Conservation (phyloP, 1,140 invertebrate genomes). For the Drosophila ercepeae region DNA sequence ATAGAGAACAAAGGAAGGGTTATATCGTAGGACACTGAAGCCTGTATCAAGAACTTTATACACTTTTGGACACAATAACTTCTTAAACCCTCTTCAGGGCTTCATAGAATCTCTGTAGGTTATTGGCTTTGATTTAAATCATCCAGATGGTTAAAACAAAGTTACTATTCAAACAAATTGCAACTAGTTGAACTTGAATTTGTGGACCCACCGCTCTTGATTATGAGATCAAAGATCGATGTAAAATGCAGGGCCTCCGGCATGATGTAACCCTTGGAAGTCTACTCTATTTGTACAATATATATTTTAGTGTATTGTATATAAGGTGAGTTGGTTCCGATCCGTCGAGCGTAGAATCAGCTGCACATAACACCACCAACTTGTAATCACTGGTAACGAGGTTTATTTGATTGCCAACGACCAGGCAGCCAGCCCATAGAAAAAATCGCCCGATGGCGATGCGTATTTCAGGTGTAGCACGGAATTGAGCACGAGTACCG, state of each 20-base stretch:
- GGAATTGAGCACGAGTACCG: no score
- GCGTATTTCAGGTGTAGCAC: slow-evolving; percentile 27
- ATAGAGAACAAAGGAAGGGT: no score
- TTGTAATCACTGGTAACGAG: slow-evolving; percentile 43
- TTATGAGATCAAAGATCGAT: slow-evolving; percentile 76
- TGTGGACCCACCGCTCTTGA: slow-evolving; percentile 62
- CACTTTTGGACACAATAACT: no score
- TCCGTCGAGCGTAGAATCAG: slow-evolving; percentile 27
- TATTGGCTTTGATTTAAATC: neutral
- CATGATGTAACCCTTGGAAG: slow-evolving; percentile 40
- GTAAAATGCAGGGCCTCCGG: slow-evolving; percentile 65
- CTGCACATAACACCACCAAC: slow-evolving; percentile 37
- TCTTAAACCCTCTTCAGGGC: no score
- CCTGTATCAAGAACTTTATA: no score
- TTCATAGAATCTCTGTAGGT: no score
- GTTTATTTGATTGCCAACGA: slow-evolving; percentile 28
- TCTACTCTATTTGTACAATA: neutral
- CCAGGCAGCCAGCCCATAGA: slow-evolving; percentile 9
- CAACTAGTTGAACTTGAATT: slow-evolving; percentile 12
- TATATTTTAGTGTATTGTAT: neutral
- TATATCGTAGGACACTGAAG: no score
- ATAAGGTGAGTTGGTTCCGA: slow-evolving; percentile 10
- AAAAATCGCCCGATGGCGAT: slow-evolving; percentile 2
- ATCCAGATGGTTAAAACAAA: neutral
- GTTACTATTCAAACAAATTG: neutral